These are phyloP conservation scores for Leptinotarsa rubiginosa DNA, from an alignment of 2,888 invertebrate genomes.

Conservation along the genomic window DNA sequence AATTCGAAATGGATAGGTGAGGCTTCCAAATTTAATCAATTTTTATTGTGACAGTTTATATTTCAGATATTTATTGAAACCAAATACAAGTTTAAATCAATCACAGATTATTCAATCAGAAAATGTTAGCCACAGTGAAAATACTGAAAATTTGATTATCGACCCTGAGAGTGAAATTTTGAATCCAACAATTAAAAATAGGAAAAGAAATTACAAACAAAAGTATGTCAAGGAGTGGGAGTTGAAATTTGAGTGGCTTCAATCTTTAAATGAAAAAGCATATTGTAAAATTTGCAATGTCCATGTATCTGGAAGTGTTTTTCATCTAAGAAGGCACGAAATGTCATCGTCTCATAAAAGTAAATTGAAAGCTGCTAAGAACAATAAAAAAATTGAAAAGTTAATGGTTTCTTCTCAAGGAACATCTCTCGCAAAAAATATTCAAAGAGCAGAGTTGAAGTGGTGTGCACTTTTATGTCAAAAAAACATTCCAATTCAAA, in stretches of 20 bases:
- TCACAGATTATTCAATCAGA: neutral
- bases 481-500: neutral
- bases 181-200: neutral
- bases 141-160: neutral
- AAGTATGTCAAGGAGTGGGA: neutral
- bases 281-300: neutral
- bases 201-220: neutral
- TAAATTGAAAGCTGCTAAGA: neutral
- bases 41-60: neutral
- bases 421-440: neutral
- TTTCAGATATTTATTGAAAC: neutral
- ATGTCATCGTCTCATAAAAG: neutral
- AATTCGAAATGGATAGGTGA: neutral
- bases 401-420: neutral
- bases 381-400: neutral
- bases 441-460: neutral
- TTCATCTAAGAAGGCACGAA: neutral
- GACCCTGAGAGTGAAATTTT: neutral
- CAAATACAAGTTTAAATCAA: neutral
- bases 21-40: neutral
- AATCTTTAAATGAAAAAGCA: neutral
- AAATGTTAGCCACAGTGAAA: neutral
- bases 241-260: neutral
- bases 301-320: neutral
- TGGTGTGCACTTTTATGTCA: neutral